A percentile compares a stretch with the other conserved stretches of the same genome.
Evolutionary conservation across 2,888 invertebrate genomes (phyloP).

Genomic region (Morpho achilles): DNA sequence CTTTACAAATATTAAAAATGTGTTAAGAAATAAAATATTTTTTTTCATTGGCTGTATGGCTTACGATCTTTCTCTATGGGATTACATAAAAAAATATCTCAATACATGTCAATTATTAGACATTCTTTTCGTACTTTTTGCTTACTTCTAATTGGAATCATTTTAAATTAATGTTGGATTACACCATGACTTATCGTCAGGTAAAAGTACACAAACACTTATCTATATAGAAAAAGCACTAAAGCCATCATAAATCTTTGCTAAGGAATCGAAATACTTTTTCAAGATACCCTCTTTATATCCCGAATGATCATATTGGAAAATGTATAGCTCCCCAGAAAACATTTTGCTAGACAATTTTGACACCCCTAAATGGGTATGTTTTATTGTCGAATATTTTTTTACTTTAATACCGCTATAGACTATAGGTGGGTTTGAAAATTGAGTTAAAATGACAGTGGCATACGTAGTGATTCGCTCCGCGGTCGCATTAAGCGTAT

Average conservation of each 20-base stretch:
- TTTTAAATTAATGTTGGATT: too few species aligned
- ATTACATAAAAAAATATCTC: too few species aligned
- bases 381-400: constrained; percentile 69
- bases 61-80: too few species aligned
- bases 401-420: constrained; percentile 39
- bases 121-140: too few species aligned
- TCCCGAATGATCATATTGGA: constrained; percentile 61
- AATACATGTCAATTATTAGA: too few species aligned
- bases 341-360: constrained; percentile 56
- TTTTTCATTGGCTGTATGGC: too few species aligned
- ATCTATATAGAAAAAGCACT: background rate
- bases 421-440: constrained; percentile 52
- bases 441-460: constrained; percentile 79
- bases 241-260: constrained; percentile 12
- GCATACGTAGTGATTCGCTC: constrained; percentile 76
- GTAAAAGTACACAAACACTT: background rate
- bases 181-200: background rate
- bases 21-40: too few species aligned
- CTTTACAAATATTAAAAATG: too few species aligned
- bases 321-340: constrained; percentile 51
- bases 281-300: constrained; percentile 56
- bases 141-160: too few species aligned
- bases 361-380: constrained; percentile 64
- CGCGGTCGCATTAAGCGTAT: constrained; percentile 74
- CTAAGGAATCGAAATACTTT: constrained; percentile 43